Evolutionary conservation across 2,888 invertebrate species (phyloP).

Genomic region (Phymatocera aterrima): DNA sequence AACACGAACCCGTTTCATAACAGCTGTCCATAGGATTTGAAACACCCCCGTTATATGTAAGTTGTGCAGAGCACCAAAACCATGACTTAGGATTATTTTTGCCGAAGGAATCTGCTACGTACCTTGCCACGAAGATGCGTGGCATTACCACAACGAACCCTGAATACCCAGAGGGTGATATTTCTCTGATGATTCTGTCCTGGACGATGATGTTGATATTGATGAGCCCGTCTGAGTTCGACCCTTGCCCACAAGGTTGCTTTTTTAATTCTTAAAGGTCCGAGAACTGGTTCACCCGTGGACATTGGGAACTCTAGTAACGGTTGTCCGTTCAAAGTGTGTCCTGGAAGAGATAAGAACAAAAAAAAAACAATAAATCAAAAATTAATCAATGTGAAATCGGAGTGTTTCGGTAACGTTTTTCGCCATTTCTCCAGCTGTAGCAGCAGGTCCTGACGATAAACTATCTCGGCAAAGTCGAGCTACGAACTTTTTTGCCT

Average conservation of each 20-base stretch:
- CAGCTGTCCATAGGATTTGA: not conserved
- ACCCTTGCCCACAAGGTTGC: constrained; percentile 88
- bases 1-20: not conserved
- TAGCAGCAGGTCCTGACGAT: not conserved
- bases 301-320: constrained; percentile 89
- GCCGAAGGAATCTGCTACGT: constrained; percentile 60
- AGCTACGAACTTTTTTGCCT: not conserved
- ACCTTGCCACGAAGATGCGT: constrained; percentile 81
- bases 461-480: not conserved
- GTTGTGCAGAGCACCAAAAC: no score
- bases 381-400: not conserved
- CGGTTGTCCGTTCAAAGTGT: constrained; percentile 89
- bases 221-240: constrained; percentile 75
- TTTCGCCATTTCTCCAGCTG: not conserved
- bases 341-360: constrained; percentile 78
- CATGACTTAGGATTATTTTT: no score
- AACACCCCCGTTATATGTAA: no score
- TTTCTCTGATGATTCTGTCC: constrained; percentile 70
- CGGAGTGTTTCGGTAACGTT: not conserved
- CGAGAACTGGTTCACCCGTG: constrained; percentile 76
- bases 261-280: constrained; percentile 83
- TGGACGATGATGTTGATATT: constrained; percentile 70
- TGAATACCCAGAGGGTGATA: constrained; percentile 85
- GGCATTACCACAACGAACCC: constrained; percentile 80
- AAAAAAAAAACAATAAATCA: not conserved